phyloP scores from a whole-genome alignment of 2,113 vertebrate species.

The Hemiprocne comata region DNA sequence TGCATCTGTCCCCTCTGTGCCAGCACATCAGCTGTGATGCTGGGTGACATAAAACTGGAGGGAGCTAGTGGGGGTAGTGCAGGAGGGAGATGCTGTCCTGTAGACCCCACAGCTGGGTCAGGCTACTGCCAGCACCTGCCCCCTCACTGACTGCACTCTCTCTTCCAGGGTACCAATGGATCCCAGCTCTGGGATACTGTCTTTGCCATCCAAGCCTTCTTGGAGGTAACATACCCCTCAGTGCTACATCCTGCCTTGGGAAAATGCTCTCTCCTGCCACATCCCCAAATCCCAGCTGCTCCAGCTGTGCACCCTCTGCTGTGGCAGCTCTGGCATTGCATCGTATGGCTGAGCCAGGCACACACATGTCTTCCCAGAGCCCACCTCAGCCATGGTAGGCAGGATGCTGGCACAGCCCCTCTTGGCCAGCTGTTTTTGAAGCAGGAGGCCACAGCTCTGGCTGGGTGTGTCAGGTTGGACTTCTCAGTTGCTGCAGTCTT shows the following conservation, averaged over 20 bases:
- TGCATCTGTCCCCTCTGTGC: not conserved
- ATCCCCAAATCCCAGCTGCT: not conserved
- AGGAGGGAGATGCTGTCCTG: not conserved
- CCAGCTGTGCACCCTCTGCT: not conserved
- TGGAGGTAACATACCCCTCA: conserved; percentile 82
- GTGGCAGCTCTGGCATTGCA: not conserved
- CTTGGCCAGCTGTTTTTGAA: not conserved
- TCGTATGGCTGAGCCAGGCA: not conserved
- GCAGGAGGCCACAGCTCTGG: not conserved
- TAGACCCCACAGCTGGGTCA: not conserved
- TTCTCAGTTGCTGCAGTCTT: not conserved
- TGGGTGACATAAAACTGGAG: not conserved
- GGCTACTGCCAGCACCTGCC: not conserved
- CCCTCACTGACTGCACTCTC: not conserved
- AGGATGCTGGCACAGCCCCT: not conserved
- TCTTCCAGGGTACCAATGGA: conserved; percentile 91
- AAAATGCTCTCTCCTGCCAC: not conserved
- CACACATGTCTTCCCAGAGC: not conserved
- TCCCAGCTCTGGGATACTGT: conserved; percentile 96
- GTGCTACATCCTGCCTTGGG: not conserved
- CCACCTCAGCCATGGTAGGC: not conserved
- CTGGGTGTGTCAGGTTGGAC: not conserved
- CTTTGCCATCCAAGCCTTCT: conserved; percentile 91
- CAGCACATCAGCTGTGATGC: accelerated
- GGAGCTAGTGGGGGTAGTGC: not conserved